Base-by-base conservation (phyloP, 2,113 vertebrate species). In the Limnothrissa miodon region DNA sequence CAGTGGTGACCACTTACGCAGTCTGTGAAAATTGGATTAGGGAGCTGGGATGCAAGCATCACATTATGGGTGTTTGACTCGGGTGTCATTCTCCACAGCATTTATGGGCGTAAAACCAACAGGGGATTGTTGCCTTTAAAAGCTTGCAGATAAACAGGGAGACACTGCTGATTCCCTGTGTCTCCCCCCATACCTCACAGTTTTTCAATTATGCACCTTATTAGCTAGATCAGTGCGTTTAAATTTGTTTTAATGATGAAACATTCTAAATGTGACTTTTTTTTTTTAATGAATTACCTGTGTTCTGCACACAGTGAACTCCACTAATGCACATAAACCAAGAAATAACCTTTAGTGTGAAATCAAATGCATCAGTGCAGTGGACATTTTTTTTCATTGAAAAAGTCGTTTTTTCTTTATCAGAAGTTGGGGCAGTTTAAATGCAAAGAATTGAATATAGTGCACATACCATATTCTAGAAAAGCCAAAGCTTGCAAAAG, bases 331-430 rank as follows among this genome's bases (percentile, higher is more conserved):
- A 56, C 19, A 23, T 56, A 21, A 19, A 56, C 51, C 46, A 48
- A 48, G 46, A 48, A 48, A 46, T 7, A 7, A 46, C 13, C 45
- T 48, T 48, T 17, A 13, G 11, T 48, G 46, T 48, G 46, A 48
- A 48, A 48, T 48, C 46, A 29, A 36, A 74, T 39, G 66, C 29
- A 19, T 29, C 59, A 29, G 59, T 74, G 33, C 4, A 74, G 29
- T 36, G 29, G 29, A 15, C 25, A 39, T 48, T 15, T 6, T 48
- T 6, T 56, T 56, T 56, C 36, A 10, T 74, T 74, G 29, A 33
- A 74, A 74, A 36, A 74, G 33, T 53, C 88, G 90, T 88, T 92
- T 94, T 94, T 94, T 95, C 93, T 93, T 92, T 94, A 93, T 92
- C 94, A 91, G 33, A 33, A 11, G 29, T 11, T 87, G 84, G 87